phyloP scores from a whole-genome alignment of 2,113 vertebrate genomes.

The Platanista minor region DNA sequence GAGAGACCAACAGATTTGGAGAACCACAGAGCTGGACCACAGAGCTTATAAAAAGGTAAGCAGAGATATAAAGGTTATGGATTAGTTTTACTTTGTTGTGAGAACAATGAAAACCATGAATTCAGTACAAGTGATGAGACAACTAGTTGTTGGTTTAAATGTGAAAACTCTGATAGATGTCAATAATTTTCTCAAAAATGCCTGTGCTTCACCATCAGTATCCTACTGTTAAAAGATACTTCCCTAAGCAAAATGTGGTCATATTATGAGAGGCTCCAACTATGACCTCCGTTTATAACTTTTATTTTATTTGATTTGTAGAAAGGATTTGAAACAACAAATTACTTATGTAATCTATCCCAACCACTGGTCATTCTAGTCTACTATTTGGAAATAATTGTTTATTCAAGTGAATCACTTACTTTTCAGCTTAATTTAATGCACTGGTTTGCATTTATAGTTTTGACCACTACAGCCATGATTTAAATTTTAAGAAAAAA shows the following conservation, averaged over 20 bases:
- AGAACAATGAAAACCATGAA: not conserved
- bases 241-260: not conserved
- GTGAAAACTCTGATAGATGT: not conserved
- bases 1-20: not conserved
- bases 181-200: not conserved
- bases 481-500: slow-evolving; percentile 9
- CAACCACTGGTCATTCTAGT: not conserved
- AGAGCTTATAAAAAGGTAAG: not conserved
- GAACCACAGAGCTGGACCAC: not conserved
- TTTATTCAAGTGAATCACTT: not conserved
- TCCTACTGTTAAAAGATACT: not conserved
- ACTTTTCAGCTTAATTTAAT: not conserved
- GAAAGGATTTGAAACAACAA: not conserved
- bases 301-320: not conserved
- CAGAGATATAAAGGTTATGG: not conserved
- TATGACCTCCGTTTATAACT: not conserved
- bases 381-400: not conserved
- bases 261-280: not conserved
- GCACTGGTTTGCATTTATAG: not conserved
- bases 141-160: not conserved
- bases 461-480: not conserved
- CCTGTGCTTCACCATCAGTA: not conserved
- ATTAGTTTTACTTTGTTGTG: not conserved
- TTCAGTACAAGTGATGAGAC: not conserved
- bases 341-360: not conserved